These are phyloP conservation scores for Poecilobothrus nobilitatus DNA, from an alignment of 2,888 invertebrate species.

Conservation along the genomic window DNA sequence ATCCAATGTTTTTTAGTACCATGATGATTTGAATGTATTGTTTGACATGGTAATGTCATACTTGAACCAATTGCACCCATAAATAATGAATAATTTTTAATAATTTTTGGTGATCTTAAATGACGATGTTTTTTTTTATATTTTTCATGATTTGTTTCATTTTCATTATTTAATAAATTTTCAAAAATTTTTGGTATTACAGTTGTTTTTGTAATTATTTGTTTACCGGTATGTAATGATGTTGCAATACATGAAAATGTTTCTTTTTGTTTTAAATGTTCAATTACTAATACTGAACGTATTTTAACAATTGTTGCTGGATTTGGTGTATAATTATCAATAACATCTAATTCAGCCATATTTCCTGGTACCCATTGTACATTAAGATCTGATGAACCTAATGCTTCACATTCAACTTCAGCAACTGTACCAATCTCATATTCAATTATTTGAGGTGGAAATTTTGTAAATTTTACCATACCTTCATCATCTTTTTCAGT, in stretches of 20 bases:
- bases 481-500: constrained; percentile 24
- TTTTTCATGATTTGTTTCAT: background rate
- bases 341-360: constrained; percentile 41
- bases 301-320: constrained; percentile 53
- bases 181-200: constrained; percentile 33
- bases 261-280: constrained; percentile 49
- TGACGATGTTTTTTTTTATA: constrained; percentile 26
- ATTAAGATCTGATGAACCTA: constrained; percentile 67
- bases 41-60: constrained; percentile 61
- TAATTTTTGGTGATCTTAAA: constrained; percentile 47
- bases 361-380: constrained; percentile 76
- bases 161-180: background rate
- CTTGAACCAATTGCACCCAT: constrained; percentile 53
- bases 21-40: constrained; percentile 48
- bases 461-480: constrained; percentile 51
- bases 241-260: constrained; percentile 72
- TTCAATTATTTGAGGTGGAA: constrained; percentile 49
- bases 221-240: constrained; percentile 47
- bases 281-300: constrained; percentile 61
- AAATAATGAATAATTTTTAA: constrained; percentile 47
- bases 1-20: constrained; percentile 58
- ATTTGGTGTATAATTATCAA: constrained; percentile 48
- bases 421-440: constrained; percentile 48
- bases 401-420: constrained; percentile 65
- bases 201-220: constrained; percentile 51